phyloP scores from a whole-genome alignment of 2,888 invertebrate genomes.

The Prosopocoilus inquinatus region DNA sequence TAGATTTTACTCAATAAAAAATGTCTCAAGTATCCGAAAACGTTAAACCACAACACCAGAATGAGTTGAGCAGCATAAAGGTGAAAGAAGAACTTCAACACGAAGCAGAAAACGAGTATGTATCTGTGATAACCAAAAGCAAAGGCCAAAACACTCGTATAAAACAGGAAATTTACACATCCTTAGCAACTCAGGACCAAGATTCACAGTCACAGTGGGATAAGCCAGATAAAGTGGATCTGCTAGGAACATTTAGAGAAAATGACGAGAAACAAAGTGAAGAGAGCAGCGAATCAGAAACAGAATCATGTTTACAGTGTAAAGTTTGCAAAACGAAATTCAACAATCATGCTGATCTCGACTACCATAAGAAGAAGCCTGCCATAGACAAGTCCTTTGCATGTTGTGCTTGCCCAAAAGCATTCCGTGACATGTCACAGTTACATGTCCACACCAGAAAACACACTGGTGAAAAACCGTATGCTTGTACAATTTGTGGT shows the following conservation, averaged over 20 bases:
- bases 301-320: conserved; percentile 26
- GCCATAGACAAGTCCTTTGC: conserved; percentile 33
- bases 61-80: neutral
- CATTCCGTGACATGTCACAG: conserved; percentile 43
- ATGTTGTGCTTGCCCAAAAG: conserved; percentile 43
- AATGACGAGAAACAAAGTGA: conserved; percentile 19
- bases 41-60: neutral
- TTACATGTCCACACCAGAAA: conserved; percentile 41
- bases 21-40: too few relatives aligned
- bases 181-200: conserved; percentile 2
- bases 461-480: conserved; percentile 46
- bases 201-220: conserved; percentile 9
- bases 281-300: neutral
- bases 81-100: neutral
- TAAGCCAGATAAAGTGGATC: conserved; percentile 5
- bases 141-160: neutral
- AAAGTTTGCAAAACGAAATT: conserved; percentile 37
- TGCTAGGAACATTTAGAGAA: conserved; percentile 14
- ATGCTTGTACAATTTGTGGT: conserved; percentile 38
- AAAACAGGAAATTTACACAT: neutral
- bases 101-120: neutral
- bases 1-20: too few relatives aligned
- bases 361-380: conserved; percentile 33
- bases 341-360: conserved; percentile 28
- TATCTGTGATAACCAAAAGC: neutral